Base-by-base conservation (phyloP, 1,140 invertebrate genomes). In the Papilio dardanus region DNA sequence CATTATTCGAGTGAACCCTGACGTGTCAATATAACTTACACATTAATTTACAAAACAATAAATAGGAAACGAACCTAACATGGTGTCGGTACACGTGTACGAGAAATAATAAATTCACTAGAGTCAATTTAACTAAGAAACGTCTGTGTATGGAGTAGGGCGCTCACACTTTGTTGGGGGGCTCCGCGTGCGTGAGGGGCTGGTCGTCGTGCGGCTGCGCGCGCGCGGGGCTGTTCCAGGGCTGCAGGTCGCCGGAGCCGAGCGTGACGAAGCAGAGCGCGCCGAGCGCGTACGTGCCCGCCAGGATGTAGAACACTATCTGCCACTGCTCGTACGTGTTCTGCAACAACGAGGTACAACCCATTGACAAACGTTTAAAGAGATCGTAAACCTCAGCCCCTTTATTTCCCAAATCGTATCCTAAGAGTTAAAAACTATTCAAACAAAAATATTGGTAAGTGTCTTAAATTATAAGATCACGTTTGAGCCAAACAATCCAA, bases 231-330 rank as follows among this genome's bases (percentile, higher is more conserved):
- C 80, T 77, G 84, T 96, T 96, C 96, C 96, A 97, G 3, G 93
- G 87, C 86, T 97, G 96, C 21, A 97, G 88, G 77, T 97, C 95
- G 0, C 96, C 97, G 0, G 95, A 95, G 6, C 97, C 97, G 58
- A 97, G 94, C 12, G 96, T 77, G 3, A 95, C 82, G 90, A 96
- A 99, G 0, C 95, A 87, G 0, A 96, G 54, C 1, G 96, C 96
- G 0, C 97, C 97, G 12, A 94, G 85, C 2, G 95, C 89, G 86
- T 98, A 98, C 0, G 96, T 95, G 3, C 86, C 94, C 0, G 96
- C 96, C 4, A 98, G 86, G 35, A 98, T 96, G 94, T 96, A 97
- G 90, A 98, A 98, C 0, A 99, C 96, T 62, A 96, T 96, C 83
- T 96, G 96, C 97, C 98, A 99, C 84, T 96, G 95, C 16, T 94